Percentiles rank a stretch among this genome's conserved stretches.
Conservation (phyloP, 2,113 vertebrate species). For the Probosciger aterrimus region DNA sequence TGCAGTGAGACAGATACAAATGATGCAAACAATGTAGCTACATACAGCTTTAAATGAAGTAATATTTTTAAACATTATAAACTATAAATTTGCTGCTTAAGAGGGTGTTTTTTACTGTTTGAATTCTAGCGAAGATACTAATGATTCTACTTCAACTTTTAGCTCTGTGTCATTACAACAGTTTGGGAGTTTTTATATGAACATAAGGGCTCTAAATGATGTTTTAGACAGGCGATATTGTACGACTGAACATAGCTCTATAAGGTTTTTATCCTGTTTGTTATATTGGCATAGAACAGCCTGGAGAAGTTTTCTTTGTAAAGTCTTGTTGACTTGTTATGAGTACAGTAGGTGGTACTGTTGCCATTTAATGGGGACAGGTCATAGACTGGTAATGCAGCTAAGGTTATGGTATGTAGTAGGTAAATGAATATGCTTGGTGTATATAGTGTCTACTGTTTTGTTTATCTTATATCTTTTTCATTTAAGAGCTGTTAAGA, state of each 20-base stretch:
- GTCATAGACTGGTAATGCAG: not conserved
- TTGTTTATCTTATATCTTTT: not conserved
- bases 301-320: not conserved
- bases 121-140: not conserved
- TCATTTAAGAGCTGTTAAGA: not conserved
- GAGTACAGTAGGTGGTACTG: conserved; percentile 70
- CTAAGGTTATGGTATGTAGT: not conserved
- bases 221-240: not conserved
- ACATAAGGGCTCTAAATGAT: not conserved
- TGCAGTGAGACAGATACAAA: not conserved
- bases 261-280: not conserved
- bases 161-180: not conserved
- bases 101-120: not conserved
- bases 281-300: not conserved
- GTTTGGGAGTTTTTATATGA: not conserved
- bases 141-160: not conserved
- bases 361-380: conserved; percentile 32
- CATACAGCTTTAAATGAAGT: not conserved
- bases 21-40: not conserved
- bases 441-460: not conserved
- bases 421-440: not conserved
- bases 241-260: not conserved
- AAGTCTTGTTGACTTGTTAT: not conserved
- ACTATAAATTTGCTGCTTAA: not conserved
- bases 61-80: not conserved